Evolutionary conservation across 2,888 invertebrate species (phyloP).

Genomic region (Fragum whitleyi): DNA sequence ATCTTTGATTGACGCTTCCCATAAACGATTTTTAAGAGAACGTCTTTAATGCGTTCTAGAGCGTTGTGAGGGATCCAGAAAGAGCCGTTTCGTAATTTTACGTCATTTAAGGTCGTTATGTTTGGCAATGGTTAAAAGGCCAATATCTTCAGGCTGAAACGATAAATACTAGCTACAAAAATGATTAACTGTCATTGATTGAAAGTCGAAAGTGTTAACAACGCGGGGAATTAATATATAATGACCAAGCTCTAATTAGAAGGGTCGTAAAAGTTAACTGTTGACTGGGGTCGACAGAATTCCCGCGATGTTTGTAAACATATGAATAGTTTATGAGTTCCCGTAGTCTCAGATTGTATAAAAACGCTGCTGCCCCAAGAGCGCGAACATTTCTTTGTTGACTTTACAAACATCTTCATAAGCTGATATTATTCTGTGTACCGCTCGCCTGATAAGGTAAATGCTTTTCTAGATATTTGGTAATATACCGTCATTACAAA

Average conservation of each 20-base stretch:
- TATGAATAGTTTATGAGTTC: constrained; percentile 15
- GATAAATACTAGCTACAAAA: too few relatives aligned
- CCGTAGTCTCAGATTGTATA: background rate
- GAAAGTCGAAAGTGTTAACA: background rate
- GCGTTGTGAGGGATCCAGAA: too few relatives aligned
- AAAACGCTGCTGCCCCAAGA: background rate
- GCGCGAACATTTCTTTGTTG: background rate
- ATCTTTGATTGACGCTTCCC: background rate
- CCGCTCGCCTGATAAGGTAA: too few relatives aligned
- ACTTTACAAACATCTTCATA: background rate
- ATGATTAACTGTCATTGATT: too few relatives aligned
- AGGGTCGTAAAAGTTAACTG: constrained; percentile 12
- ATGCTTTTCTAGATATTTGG: background rate
- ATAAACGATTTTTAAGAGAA: too few relatives aligned
- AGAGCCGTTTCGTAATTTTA: too few relatives aligned
- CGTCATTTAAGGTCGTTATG: too few relatives aligned
- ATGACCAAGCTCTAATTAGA: constrained; percentile 11
- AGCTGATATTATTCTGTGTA: too few relatives aligned
- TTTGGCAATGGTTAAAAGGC: too few relatives aligned
- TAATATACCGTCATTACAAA: too few relatives aligned
- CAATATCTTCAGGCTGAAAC: too few relatives aligned
- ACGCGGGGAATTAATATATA: constrained; percentile 7
- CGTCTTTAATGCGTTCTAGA: too few relatives aligned
- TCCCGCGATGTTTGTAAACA: constrained; percentile 20
- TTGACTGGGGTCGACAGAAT: background rate